Percentiles rank a stretch among this genome's conserved stretches.
Conservation (phyloP, 2,888 invertebrate species). For the Drosophila helvetica region DNA sequence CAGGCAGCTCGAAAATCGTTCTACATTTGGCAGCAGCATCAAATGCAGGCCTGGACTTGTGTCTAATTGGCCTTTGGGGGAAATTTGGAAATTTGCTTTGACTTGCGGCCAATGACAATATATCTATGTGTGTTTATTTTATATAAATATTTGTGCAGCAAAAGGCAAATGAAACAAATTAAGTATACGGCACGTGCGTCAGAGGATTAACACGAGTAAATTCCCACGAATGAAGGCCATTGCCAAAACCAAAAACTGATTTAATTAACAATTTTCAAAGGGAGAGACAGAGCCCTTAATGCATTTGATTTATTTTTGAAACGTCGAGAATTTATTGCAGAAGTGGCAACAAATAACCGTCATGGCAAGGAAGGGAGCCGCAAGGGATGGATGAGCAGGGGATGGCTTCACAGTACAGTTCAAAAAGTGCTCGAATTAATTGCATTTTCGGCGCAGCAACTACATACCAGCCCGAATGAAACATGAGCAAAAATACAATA, state of each 20-base stretch:
- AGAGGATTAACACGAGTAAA: slow-evolving; percentile 39
- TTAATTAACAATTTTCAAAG: slow-evolving; percentile 63
- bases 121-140: slow-evolving; percentile 8
- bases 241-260: slow-evolving; percentile 35
- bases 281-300: slow-evolving; percentile 31
- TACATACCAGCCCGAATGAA: slow-evolving; percentile 11
- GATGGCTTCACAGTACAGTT: slow-evolving; percentile 56
- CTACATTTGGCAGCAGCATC: slow-evolving; percentile 3
- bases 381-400: too few relatives aligned
- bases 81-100: neutral
- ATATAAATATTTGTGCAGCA: slow-evolving; percentile 17
- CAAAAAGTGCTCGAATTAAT: slow-evolving; percentile 72
- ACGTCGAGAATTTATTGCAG: slow-evolving; percentile 61
- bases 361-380: neutral
- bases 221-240: slow-evolving; percentile 3
- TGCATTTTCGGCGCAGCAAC: slow-evolving; percentile 61
- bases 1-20: neutral
- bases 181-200: slow-evolving; percentile 49
- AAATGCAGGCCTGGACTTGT: neutral
- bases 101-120: slow-evolving; percentile 4
- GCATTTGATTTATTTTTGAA: slow-evolving; percentile 68
- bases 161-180: slow-evolving; percentile 41
- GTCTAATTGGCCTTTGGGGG: neutral
- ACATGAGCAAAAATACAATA: slow-evolving; percentile 18
- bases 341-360: slow-evolving; percentile 48